Percentiles rank a stretch among this genome's conserved stretches.
Evolutionary conservation across 2,888 invertebrate species (phyloP).

Genomic region (Heliconius hortense): DNA sequence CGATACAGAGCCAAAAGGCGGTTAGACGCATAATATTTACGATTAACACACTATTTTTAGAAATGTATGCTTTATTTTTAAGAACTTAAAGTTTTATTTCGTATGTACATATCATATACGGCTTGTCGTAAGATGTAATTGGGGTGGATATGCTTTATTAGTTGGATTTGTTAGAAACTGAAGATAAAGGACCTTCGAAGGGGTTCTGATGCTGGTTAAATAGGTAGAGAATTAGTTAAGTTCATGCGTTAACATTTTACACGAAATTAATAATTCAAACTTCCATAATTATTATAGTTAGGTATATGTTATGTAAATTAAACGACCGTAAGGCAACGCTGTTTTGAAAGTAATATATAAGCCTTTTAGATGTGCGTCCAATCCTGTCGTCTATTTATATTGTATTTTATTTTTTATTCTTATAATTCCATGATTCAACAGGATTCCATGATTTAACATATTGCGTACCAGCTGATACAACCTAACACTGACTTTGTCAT

Average conservation of each 20-base stretch:
- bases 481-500: no score
- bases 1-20: conserved; percentile 31
- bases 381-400: no score
- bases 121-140: conserved; percentile 51
- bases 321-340: conserved; percentile 2
- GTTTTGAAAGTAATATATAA: background rate
- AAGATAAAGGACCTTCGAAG: conserved; percentile 59
- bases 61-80: conserved; percentile 20
- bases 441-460: no score
- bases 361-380: background rate
- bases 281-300: conserved; percentile 30
- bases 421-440: no score
- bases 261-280: conserved; percentile 48
- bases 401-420: background rate
- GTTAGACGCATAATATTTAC: conserved; percentile 35
- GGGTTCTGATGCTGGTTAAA: conserved; percentile 56
- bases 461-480: no score
- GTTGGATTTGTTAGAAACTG: conserved; percentile 61
- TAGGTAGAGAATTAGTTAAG: conserved; percentile 53
- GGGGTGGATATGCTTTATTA: conserved; percentile 62
- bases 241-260: conserved; percentile 45
- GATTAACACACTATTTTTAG: conserved; percentile 11
- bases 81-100: background rate
- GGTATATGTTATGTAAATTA: conserved; percentile 20
- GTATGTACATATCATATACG: background rate